These are phyloP conservation scores for Drosophila jambulina DNA, from an alignment of 1,140 invertebrate genomes.

Conservation along the genomic window DNA sequence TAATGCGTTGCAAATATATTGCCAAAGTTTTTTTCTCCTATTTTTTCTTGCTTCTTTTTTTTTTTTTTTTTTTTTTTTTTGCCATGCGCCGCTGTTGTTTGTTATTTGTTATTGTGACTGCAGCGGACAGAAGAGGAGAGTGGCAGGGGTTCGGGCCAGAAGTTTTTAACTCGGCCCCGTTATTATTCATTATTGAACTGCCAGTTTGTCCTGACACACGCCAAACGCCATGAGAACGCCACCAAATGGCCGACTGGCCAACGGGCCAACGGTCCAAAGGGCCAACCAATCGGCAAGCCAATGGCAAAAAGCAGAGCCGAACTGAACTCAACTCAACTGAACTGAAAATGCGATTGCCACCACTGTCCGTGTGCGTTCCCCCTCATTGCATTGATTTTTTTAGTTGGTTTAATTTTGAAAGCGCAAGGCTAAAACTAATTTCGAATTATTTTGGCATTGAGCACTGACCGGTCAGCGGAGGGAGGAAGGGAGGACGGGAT, in stretches of 20 bases:
- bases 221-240: constrained; percentile 64
- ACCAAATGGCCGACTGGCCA: constrained; percentile 36
- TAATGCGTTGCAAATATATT: constrained; percentile 83
- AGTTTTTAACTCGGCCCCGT: constrained; percentile 77
- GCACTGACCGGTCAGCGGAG: constrained; percentile 14
- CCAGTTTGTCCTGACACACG: constrained; percentile 77
- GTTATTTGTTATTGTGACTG: constrained; percentile 69
- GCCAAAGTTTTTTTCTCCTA: constrained; percentile 68
- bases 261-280: neutral
- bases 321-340: constrained; percentile 38
- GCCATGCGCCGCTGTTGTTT: constrained; percentile 31
- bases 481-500: neutral
- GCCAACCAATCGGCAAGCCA: constrained; percentile 13
- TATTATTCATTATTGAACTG: constrained; percentile 84
- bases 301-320: constrained; percentile 23
- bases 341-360: constrained; percentile 56
- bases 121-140: constrained; percentile 51
- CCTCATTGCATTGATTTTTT: constrained; percentile 59
- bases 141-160: constrained; percentile 7
- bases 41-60: constrained; percentile 55
- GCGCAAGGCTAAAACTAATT: constrained; percentile 79
- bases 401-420: constrained; percentile 72
- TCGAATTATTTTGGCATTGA: constrained; percentile 77
- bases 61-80: constrained; percentile 59
- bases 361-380: constrained; percentile 5